These are phyloP conservation scores for Agrochola lychnidis DNA, from an alignment of 2,888 invertebrate species.

Conservation along the genomic window DNA sequence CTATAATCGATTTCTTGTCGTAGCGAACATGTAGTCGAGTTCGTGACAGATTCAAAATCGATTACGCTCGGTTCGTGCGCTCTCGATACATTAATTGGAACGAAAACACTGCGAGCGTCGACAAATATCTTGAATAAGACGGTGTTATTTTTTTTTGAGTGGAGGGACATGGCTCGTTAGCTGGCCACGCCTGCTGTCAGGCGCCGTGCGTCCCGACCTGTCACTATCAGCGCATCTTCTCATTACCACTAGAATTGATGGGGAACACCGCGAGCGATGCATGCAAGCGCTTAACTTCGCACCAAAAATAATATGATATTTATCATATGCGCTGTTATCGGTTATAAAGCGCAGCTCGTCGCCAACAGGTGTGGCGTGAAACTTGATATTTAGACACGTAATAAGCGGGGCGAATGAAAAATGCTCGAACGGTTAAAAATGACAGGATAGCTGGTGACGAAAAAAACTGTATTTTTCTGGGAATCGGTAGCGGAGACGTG, in stretches of 20 bases:
- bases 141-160: conserved; percentile 63
- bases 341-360: conserved; percentile 58
- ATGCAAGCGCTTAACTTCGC: conserved; percentile 56
- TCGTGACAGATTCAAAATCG: conserved; percentile 81
- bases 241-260: conserved; percentile 79
- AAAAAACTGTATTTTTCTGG: conserved; percentile 78
- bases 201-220: conserved; percentile 68
- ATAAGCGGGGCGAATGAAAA: conserved; percentile 74
- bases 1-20: conserved; percentile 75
- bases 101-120: conserved; percentile 73
- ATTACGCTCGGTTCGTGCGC: conserved; percentile 81
- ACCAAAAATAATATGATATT: conserved; percentile 72
- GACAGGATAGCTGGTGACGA: conserved; percentile 74
- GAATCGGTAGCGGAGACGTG: conserved; percentile 83
- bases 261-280: conserved; percentile 69
- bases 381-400: conserved; percentile 75
- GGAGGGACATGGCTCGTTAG: conserved; percentile 78
- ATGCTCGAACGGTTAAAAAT: conserved; percentile 77
- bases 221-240: conserved; percentile 80
- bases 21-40: conserved; percentile 72
- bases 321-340: conserved; percentile 57
- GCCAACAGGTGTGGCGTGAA: conserved; percentile 79
- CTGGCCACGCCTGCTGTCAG: conserved; percentile 71
- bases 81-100: conserved; percentile 85
- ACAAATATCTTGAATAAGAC: conserved; percentile 79